Evolutionary conservation across 1,140 invertebrate genomes (phyloP).

Genomic region (Scylla paramamosain): DNA sequence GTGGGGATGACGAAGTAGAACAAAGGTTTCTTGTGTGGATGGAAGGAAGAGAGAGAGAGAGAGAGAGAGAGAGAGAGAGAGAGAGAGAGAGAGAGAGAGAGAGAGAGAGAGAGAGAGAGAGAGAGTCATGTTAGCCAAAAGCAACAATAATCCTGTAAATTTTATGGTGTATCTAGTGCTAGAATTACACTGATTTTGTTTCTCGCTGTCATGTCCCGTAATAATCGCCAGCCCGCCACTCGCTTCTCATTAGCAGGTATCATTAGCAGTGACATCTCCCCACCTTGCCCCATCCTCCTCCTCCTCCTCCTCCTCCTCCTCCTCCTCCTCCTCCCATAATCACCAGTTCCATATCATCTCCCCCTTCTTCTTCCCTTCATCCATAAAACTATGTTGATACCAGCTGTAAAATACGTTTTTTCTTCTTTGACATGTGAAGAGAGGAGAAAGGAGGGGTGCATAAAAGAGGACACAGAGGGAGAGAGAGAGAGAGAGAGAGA

Average conservation of each 20-base stretch:
- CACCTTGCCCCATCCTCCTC: background rate
- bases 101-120: background rate
- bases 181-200: background rate
- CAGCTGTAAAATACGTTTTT: background rate
- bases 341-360: background rate
- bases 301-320: background rate
- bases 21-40: background rate
- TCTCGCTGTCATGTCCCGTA: background rate
- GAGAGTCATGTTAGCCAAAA: background rate
- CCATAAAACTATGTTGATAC: background rate
- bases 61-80: background rate
- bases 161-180: no score
- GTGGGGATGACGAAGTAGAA: background rate
- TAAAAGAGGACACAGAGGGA: background rate
- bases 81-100: background rate
- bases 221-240: background rate
- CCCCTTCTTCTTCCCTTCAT: background rate
- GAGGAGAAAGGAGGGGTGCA: background rate
- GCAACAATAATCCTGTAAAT: no score
- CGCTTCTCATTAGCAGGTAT: background rate
- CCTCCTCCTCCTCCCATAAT: background rate
- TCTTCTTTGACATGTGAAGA: background rate
- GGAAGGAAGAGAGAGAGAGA: background rate
- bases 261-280: background rate
- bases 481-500: background rate